These are phyloP conservation scores for Pseudolycoriella hygida DNA, from an alignment of 2,888 invertebrate species.

Conservation along the genomic window DNA sequence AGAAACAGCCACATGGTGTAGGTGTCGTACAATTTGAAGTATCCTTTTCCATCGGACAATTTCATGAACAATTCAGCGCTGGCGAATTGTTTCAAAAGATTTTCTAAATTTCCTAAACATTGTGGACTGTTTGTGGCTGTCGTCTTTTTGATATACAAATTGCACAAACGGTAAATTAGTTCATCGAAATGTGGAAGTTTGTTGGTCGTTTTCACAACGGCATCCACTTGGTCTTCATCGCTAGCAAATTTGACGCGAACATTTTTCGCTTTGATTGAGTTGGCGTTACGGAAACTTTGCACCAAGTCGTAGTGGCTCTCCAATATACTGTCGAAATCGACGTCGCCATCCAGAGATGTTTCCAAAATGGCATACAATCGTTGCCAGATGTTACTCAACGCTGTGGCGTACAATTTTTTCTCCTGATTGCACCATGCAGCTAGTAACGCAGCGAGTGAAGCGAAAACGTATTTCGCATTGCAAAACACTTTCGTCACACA, in stretches of 20 bases:
- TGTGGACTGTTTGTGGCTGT: constrained; percentile 27
- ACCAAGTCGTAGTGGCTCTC: constrained; percentile 29
- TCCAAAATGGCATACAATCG: constrained; percentile 15
- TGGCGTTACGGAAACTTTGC: constrained; percentile 20
- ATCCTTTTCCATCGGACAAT: constrained; percentile 19
- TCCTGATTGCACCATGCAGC: constrained; percentile 31
- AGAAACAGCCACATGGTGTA: constrained; percentile 32
- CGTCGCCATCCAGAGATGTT: constrained; percentile 3
- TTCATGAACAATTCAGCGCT: constrained; percentile 32
- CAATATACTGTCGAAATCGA: constrained; percentile 11
- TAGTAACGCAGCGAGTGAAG: constrained; percentile 33
- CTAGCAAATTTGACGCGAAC: constrained; percentile 37
- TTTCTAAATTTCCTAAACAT: constrained; percentile 34
- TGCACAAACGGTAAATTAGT: constrained; percentile 30
- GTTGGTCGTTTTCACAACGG: constrained; percentile 10
- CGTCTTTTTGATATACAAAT: constrained; percentile 38
- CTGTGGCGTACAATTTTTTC: neutral
- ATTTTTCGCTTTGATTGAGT: constrained; percentile 25
- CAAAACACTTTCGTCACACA: constrained; percentile 25
- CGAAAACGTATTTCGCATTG: constrained; percentile 31
- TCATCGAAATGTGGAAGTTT: constrained; percentile 22
- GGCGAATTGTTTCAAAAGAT: constrained; percentile 38
- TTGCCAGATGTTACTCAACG: constrained; percentile 19
- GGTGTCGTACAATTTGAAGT: constrained; percentile 17
- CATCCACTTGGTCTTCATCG: constrained; percentile 13